Conservation (phyloP, 2,888 invertebrate species). For the Orchesellides sinensis region DNA sequence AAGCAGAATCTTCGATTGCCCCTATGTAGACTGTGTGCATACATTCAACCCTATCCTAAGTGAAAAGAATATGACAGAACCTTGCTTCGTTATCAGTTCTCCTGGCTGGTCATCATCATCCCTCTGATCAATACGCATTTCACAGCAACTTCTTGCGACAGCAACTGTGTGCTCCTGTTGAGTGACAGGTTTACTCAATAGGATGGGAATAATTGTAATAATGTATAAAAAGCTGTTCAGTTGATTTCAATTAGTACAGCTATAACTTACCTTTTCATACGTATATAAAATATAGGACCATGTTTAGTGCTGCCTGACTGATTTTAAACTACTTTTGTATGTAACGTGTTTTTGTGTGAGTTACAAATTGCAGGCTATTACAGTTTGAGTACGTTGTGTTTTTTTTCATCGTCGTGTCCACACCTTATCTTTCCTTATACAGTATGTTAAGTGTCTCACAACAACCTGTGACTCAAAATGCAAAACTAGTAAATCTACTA, state of each 20-base stretch:
- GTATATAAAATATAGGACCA: background rate
- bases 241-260: constrained; percentile 42
- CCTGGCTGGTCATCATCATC: constrained; percentile 9
- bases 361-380: constrained; percentile 15
- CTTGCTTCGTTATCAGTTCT: constrained; percentile 12
- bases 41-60: no score
- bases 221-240: constrained; percentile 22
- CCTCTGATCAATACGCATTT: no score
- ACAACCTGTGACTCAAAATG: background rate
- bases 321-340: background rate
- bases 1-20: constrained; percentile 12
- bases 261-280: constrained; percentile 3
- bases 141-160: background rate
- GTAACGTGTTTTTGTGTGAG: background rate
- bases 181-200: constrained; percentile 53
- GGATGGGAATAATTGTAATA: background rate
- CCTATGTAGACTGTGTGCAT: constrained; percentile 3
- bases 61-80: constrained; percentile 13
- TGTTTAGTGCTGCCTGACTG: constrained; percentile 3
- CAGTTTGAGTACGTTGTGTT: background rate
- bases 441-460: no score
- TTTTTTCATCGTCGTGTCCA: background rate
- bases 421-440: no score
- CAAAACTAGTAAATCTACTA: no score
- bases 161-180: constrained; percentile 39